Percentiles rank a stretch among this genome's conserved stretches.
These are phyloP conservation scores for Nannospalax galili DNA, from an alignment of 2,113 vertebrate genomes.

Conservation along the genomic window DNA sequence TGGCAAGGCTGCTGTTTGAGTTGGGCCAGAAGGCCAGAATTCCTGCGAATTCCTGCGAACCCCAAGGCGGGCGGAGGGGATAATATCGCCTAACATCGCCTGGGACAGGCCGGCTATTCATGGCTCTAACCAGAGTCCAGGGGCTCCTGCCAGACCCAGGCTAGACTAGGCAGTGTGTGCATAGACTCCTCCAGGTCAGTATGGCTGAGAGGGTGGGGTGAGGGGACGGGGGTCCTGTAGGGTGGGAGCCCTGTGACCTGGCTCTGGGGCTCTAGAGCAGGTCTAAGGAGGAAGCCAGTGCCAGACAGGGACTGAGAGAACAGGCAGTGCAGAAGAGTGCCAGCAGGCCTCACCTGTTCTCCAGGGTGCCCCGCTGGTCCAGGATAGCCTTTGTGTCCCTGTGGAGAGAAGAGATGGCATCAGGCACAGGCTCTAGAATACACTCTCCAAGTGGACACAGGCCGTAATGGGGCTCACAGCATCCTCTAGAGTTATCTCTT, in stretches of 20 bases:
- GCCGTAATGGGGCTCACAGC: fast-evolving
- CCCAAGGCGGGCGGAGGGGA: conserved; percentile 80
- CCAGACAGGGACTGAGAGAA: not conserved
- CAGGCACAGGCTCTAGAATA: not conserved
- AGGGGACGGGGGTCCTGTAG: not conserved
- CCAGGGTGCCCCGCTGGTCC: conserved; percentile 96
- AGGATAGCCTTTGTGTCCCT: conserved; percentile 96
- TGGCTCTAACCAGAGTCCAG: conserved; percentile 72
- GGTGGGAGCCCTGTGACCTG: not conserved
- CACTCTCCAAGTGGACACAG: fast-evolving
- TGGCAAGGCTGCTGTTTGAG: conserved; percentile 88
- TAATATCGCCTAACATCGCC: conserved; percentile 89
- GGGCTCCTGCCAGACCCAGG: conserved; percentile 78
- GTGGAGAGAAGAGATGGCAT: conserved; percentile 14
- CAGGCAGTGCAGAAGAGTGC: not conserved
- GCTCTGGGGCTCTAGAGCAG: not conserved
- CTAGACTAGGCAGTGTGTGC: conserved; percentile 13
- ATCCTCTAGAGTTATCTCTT: not conserved
- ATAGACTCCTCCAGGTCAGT: conserved; percentile 54
- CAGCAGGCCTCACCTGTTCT: conserved; percentile 90
- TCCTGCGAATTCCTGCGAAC: conserved; percentile 84
- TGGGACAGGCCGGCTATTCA: conserved; percentile 88
- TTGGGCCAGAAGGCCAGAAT: conserved; percentile 85
- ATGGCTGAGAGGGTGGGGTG: conserved; percentile 50
- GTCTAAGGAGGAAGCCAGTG: not conserved